Conservation (phyloP, 1,140 invertebrate species). For the Zaprionus capensis region DNA sequence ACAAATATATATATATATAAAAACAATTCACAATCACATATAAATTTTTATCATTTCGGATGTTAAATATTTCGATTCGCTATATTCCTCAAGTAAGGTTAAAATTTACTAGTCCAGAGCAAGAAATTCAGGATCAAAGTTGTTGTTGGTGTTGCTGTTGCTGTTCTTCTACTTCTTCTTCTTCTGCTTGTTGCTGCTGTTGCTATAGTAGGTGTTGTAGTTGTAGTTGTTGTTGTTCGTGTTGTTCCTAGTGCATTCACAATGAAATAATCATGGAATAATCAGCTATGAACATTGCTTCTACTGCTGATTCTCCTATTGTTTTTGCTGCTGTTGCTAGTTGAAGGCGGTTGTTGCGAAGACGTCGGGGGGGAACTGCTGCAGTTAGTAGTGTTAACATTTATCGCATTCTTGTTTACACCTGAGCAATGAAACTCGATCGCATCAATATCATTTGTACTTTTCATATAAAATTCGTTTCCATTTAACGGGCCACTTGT, state of each 20-base stretch:
- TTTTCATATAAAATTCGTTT: constrained; percentile 76
- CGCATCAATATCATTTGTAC: constrained; percentile 81
- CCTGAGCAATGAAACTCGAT: constrained; percentile 70
- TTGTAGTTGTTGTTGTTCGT: constrained; percentile 22
- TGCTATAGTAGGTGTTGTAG: constrained; percentile 36
- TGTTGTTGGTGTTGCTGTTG: constrained; percentile 51
- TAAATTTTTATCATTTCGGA: constrained; percentile 79
- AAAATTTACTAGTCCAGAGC: constrained; percentile 81
- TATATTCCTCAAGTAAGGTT: constrained; percentile 75
- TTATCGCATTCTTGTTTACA: constrained; percentile 19
- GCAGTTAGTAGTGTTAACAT: constrained; percentile 17
- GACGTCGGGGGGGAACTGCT: constrained; percentile 32
- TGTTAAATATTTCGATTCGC: constrained; percentile 81
- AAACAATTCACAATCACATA: constrained; percentile 82
- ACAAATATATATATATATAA: constrained; percentile 80
- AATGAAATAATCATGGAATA: constrained; percentile 50
- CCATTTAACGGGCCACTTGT: constrained; percentile 56
- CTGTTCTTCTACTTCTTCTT: constrained; percentile 28
- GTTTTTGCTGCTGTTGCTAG: not conserved
- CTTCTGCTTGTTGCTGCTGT: constrained; percentile 39
- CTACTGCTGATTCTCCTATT: constrained; percentile 18
- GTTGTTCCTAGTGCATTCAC: constrained; percentile 34
- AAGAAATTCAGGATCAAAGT: constrained; percentile 79
- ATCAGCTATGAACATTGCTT: constrained; percentile 63
- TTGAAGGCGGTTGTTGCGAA: constrained; percentile 27